Conservation (phyloP, 2,113 vertebrate genomes). For the Merops nubicus region DNA sequence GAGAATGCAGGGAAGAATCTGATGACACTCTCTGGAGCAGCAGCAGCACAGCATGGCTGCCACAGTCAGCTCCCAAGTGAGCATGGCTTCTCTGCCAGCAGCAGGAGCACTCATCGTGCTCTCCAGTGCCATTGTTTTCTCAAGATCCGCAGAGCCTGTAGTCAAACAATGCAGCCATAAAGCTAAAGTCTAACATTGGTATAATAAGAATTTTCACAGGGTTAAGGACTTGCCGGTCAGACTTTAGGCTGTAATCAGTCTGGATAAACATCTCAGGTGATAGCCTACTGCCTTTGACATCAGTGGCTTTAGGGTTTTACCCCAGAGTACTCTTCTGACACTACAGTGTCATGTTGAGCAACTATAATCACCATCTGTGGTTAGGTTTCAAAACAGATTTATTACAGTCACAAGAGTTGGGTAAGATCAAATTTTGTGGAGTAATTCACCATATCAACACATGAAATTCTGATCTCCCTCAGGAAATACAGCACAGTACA, state of each 20-base stretch:
- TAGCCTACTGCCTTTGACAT: neutral
- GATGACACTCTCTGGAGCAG: neutral
- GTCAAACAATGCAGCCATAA: neutral
- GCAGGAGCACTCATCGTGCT: neutral
- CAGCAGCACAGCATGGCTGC: neutral
- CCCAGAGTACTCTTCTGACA: neutral
- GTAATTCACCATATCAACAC: neutral
- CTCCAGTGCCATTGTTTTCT: neutral
- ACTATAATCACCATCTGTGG: neutral
- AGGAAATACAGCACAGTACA: neutral
- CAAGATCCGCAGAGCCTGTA: neutral
- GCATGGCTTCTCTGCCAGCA: neutral
- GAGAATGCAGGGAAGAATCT: neutral
- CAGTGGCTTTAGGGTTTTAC: neutral
- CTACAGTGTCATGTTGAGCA: neutral
- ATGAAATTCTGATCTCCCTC: neutral
- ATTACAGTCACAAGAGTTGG: neutral
- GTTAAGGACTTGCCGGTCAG: neutral
- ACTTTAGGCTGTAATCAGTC: neutral
- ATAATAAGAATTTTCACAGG: neutral
- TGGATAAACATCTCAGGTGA: neutral
- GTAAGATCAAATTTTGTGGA: neutral
- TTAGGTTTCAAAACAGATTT: neutral
- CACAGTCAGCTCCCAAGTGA: fast-evolving
- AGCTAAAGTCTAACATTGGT: neutral